These are phyloP conservation scores for Condylostylus longicornis DNA, from an alignment of 1,140 invertebrate genomes.

Conservation along the genomic window DNA sequence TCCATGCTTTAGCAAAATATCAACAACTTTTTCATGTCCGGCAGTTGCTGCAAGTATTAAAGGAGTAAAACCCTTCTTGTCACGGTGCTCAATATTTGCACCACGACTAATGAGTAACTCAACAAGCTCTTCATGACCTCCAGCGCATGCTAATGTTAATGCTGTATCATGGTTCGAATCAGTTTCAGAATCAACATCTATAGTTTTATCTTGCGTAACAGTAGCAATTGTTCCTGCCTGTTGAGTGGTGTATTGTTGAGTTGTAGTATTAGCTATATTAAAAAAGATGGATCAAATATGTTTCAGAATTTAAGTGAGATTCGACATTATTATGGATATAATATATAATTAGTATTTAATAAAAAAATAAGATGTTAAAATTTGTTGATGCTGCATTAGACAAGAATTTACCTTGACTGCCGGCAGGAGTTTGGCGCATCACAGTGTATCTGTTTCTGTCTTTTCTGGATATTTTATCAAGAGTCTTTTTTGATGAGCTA, in stretches of 20 bases:
- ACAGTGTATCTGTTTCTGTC: conserved; percentile 23
- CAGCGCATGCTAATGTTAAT: conserved; percentile 89
- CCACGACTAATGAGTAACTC: conserved; percentile 76
- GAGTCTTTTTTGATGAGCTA: conserved; percentile 26
- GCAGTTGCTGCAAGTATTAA: conserved; percentile 93
- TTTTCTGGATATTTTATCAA: conserved; percentile 29
- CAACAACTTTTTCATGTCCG: conserved; percentile 89
- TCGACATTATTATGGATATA: not conserved
- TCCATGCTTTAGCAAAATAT: conserved; percentile 79
- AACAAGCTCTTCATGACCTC: conserved; percentile 90
- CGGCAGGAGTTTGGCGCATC: conserved; percentile 32
- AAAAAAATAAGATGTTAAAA: not conserved
- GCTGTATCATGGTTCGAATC: conserved; percentile 98
- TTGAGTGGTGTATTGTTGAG: conserved; percentile 26
- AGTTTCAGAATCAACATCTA: conserved; percentile 91
- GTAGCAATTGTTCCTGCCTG: conserved; percentile 30
- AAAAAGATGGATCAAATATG: too few species aligned
- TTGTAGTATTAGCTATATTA: conserved; percentile 13
- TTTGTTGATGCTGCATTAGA: not conserved
- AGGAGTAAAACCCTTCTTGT: conserved; percentile 98
- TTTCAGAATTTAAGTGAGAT: too few species aligned
- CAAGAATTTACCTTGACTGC: conserved; percentile 30
- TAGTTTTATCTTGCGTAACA: conserved; percentile 41
- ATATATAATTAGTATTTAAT: not conserved
- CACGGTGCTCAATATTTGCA: conserved; percentile 92